Conservation (phyloP, 2,888 invertebrate species). For the Rhaphigaster nebulosa region DNA sequence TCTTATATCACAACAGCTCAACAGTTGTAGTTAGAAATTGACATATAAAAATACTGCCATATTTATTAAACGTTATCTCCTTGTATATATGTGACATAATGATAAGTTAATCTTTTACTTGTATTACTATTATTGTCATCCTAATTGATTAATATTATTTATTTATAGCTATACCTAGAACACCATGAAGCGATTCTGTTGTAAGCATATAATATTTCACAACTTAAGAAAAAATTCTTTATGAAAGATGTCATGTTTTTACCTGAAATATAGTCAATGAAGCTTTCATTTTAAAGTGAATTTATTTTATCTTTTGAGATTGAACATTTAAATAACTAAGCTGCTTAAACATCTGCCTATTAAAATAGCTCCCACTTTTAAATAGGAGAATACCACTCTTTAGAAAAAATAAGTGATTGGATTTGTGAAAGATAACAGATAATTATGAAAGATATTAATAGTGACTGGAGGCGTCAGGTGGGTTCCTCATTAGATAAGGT, state of each 20-base stretch:
- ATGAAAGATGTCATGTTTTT: neutral
- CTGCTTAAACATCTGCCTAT: no score
- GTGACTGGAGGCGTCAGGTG: no score
- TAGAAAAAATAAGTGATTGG: neutral
- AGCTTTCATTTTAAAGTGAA: neutral
- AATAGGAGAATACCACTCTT: neutral
- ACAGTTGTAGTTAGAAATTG: constrained; percentile 34
- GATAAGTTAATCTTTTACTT: neutral
- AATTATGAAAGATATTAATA: no score
- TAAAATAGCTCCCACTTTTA: neutral
- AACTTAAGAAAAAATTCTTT: neutral
- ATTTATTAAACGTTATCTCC: constrained; percentile 12
- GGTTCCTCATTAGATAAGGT: no score
- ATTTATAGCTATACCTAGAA: constrained; percentile 1
- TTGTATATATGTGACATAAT: constrained; percentile 2
- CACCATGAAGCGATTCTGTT: constrained; percentile 18
- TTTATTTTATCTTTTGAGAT: neutral
- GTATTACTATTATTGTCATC: neutral
- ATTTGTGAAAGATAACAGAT: no score
- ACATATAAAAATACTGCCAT: constrained; percentile 39
- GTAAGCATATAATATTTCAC: neutral
- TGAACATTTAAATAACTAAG: neutral
- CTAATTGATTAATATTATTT: neutral
- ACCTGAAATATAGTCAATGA: constrained; percentile 1
- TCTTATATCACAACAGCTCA: constrained; percentile 29